A percentile compares a stretch with the other conserved stretches of the same genome.
phyloP scores from a whole-genome alignment of 2,113 vertebrate species.

The Mola mola region DNA sequence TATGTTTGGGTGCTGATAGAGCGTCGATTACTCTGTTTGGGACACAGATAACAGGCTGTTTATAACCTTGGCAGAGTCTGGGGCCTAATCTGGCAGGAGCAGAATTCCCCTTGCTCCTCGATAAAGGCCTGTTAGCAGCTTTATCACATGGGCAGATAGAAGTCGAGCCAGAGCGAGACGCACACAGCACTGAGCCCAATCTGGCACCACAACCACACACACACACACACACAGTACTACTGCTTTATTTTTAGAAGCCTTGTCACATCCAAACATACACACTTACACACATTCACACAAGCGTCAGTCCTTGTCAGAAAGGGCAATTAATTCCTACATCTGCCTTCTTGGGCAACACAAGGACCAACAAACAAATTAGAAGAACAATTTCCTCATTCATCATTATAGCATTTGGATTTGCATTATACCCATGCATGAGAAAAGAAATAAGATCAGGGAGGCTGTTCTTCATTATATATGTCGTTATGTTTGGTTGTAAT shows the following conservation, averaged over 20 bases:
- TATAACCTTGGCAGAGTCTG: slow-evolving; percentile 98
- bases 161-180: slow-evolving; percentile 86
- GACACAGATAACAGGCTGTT: slow-evolving; percentile 96
- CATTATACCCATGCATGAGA: slow-evolving; percentile 16
- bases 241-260: slow-evolving; percentile 91
- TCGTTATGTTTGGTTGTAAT: slow-evolving; percentile 22
- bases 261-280: slow-evolving; percentile 33
- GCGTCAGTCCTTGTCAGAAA: slow-evolving; percentile 54
- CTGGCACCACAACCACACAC: slow-evolving; percentile 72
- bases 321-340: slow-evolving; percentile 78
- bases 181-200: slow-evolving; percentile 77
- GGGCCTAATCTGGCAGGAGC: slow-evolving; percentile 98
- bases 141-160: slow-evolving; percentile 92
- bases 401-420: slow-evolving; percentile 46
- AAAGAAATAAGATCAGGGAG: slow-evolving; percentile 27
- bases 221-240: slow-evolving; percentile 77
- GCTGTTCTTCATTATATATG: slow-evolving; percentile 25
- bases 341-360: slow-evolving; percentile 65
- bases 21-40: slow-evolving; percentile 97
- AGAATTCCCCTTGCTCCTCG: slow-evolving; percentile 95
- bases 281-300: slow-evolving; percentile 23
- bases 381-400: slow-evolving; percentile 62
- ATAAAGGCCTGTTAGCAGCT: slow-evolving; percentile 96
- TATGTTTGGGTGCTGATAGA: slow-evolving; percentile 98
- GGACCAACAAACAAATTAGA: slow-evolving; percentile 68